phyloP scores from a whole-genome alignment of 2,113 vertebrate genomes.

The Perca flavescens region DNA sequence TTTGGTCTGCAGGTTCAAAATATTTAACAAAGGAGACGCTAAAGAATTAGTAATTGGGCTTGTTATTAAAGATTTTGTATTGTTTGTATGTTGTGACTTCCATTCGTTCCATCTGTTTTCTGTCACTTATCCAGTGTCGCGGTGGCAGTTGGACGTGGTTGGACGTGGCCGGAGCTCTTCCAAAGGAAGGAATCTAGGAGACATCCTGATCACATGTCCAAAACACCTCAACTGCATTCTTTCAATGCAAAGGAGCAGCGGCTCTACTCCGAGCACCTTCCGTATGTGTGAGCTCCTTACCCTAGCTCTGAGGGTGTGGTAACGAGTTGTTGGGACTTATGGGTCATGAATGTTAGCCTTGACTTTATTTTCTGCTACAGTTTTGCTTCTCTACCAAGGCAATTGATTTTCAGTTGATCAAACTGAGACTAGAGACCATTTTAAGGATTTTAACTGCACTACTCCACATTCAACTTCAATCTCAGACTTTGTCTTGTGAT shows the following conservation, averaged over 20 bases:
- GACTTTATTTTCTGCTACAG: background rate
- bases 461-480: conserved; percentile 15
- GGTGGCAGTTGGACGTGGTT: background rate
- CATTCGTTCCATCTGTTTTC: background rate
- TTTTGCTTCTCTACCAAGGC: background rate
- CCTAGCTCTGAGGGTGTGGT: background rate
- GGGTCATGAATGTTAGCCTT: background rate
- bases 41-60: background rate
- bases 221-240: background rate
- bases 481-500: conserved; percentile 5
- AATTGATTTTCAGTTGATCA: conserved; percentile 16
- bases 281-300: background rate
- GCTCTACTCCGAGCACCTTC: background rate
- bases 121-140: background rate
- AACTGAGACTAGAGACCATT: conserved; percentile 13
- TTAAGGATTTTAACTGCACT: background rate
- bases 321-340: background rate
- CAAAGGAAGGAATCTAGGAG: conserved; percentile 8
- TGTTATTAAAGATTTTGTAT: background rate
- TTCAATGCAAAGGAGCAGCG: background rate
- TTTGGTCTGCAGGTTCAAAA: background rate
- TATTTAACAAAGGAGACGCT: background rate
- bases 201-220: background rate
- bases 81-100: background rate
- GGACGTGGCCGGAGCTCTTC: background rate